Evolutionary conservation across 2,888 invertebrate genomes (phyloP).

Genomic region (Siphlonurus alternatus): DNA sequence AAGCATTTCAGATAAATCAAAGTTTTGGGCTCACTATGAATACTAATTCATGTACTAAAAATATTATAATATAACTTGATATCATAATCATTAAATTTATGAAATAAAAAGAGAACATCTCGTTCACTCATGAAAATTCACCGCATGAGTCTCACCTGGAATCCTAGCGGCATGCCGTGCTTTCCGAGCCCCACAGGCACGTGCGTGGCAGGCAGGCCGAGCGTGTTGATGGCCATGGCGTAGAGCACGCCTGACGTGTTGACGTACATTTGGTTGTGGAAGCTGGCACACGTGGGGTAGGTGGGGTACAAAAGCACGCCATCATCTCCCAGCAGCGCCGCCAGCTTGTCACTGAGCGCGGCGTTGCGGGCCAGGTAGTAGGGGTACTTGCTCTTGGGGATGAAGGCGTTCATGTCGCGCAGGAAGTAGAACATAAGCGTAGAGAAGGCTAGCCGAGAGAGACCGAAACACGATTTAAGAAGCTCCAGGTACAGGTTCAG

Average conservation of each 20-base stretch:
- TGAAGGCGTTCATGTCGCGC: slow-evolving; percentile 26
- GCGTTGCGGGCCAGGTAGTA: slow-evolving; percentile 24
- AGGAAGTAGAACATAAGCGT: slow-evolving; percentile 32
- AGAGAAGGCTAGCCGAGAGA: slow-evolving; percentile 30
- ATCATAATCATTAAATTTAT: too few species aligned
- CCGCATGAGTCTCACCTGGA: slow-evolving; percentile 50
- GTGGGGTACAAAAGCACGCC: slow-evolving; percentile 61
- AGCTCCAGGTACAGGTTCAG: slow-evolving; percentile 10
- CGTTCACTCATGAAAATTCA: too few species aligned
- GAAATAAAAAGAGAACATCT: too few species aligned
- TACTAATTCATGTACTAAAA: too few species aligned
- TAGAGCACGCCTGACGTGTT: slow-evolving; percentile 42
- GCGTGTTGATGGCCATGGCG: slow-evolving; percentile 47
- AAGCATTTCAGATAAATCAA: too few species aligned
- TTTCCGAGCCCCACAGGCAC: slow-evolving; percentile 48
- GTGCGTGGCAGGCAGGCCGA: slow-evolving; percentile 57
- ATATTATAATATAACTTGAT: too few species aligned
- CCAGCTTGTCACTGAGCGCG: slow-evolving; percentile 25
- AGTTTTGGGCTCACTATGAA: too few species aligned
- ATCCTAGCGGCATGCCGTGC: slow-evolving; percentile 52
- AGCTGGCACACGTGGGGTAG: slow-evolving; percentile 42
- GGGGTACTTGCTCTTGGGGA: slow-evolving; percentile 21
- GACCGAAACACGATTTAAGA: slow-evolving; percentile 18
- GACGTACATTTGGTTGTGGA: slow-evolving; percentile 42
- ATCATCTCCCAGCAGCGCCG: slow-evolving; percentile 42